Evolutionary conservation across 2,113 vertebrate species (phyloP), one percentile per base, ranked within the genome.

Genomic region (Etia nguti): DNA sequence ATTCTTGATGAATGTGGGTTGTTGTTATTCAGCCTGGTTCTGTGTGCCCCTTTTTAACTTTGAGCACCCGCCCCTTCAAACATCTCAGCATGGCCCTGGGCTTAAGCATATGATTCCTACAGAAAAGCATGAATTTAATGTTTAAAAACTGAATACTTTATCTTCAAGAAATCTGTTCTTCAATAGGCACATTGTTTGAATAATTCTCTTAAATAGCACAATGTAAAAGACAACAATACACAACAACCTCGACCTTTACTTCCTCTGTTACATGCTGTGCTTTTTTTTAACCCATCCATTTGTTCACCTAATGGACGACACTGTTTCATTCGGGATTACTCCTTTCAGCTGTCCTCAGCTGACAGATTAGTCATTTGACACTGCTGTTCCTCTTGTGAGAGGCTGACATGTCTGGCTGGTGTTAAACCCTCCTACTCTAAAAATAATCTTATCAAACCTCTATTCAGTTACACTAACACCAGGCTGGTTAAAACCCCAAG

Each of bases 281-380:
- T 48, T 65, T 50, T 57, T 85, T 84, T 80, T 29, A 81, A 26
- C 55, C 20, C 34, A 8, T 41, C 36, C 62, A 41, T 68, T 68
- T 36, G 70, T 80, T 80, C 29, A 46, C 4, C 16, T 8, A 10
- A 16, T 5, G n/a, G 41, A 3, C 24, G 6, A 1, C 13, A 9
- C 55, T 31, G 26, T 8, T 56, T 89, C 41, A 3, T 6, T 43
- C 52, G 15, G 46, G 43, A 22, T 20, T 3, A 2, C 26, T 82
- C 46, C 48, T 22, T 54, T 88, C 88, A 92, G 88, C 91, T 92
- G 90, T 81, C 65, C 82, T 82, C 18, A 31, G 87, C 59, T 86
- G 83, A 93, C 80, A 38, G 92, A 92, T 89, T 55, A 29, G 89
- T n/a, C 86, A 92, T 31, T 50, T 50, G 89, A 93, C 86, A 92